phyloP scores from a whole-genome alignment of 2,113 vertebrate species.

The Pelmatolapia mariae region DNA sequence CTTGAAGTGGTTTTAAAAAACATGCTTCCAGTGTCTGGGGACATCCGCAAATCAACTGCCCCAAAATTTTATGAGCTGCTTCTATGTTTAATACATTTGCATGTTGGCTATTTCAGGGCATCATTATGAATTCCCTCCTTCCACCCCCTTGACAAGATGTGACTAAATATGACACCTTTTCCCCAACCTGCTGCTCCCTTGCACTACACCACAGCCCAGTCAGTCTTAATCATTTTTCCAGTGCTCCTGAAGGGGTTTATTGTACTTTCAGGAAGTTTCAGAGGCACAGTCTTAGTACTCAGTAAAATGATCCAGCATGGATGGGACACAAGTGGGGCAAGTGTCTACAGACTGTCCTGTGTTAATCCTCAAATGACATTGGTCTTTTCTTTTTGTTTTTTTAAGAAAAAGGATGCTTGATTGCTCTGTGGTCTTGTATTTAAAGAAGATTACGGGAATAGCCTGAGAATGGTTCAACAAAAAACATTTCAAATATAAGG shows the following conservation, averaged over 20 bases:
- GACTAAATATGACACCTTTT: constrained; percentile 22
- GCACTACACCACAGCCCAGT: neutral
- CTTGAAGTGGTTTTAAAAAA: neutral
- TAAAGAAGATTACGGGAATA: neutral
- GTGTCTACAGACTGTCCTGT: neutral
- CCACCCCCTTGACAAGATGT: neutral
- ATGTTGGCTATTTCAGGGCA: constrained; percentile 10
- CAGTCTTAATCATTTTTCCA: neutral
- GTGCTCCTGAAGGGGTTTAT: neutral
- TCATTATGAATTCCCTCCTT: constrained; percentile 18
- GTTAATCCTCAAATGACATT: neutral
- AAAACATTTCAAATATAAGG: neutral
- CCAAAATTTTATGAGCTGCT: neutral
- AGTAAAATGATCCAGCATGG: neutral
- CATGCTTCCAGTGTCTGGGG: neutral
- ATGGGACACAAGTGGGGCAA: neutral
- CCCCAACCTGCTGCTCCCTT: constrained; percentile 6
- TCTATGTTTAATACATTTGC: constrained; percentile 20
- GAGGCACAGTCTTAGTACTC: neutral
- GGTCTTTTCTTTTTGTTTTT: neutral
- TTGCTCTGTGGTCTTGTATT: neutral
- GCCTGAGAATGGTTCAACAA: neutral
- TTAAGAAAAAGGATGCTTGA: neutral
- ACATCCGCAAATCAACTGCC: neutral
- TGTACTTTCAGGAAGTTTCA: neutral